Base-by-base conservation (phyloP, 2,888 invertebrate genomes). In the Drosophila hawaiiensis region DNA sequence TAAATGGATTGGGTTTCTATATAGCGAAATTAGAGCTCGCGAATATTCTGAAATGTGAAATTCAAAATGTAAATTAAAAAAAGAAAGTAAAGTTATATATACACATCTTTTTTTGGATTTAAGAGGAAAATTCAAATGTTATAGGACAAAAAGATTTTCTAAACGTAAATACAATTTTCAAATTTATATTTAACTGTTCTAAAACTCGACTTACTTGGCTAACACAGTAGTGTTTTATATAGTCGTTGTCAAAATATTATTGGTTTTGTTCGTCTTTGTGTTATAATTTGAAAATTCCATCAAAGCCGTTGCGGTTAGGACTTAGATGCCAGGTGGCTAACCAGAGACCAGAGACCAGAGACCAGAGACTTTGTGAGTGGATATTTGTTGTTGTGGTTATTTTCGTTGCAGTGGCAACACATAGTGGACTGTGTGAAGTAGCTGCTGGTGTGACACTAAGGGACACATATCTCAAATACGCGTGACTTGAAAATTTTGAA, bases 251-350 rank as follows among this genome's bases (percentile, higher is more conserved):
- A 2, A 19, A 19, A 12, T 25, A 25, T 16, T 50, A 25, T 19
- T 43, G 35, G 54, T 52, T 64, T 59, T 39, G 28, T 25, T 37
- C 49, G 37, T 41, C 54, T 31, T 66, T 54, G 64, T 41, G 37
- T 43, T 68, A 55, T 16, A 25, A 25, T 47, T 22, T 65, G 65
- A 69, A 54, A 86, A 85, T 86, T 77, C 89, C 76, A 73, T 80
- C 80, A 82, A 72, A 80, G 77, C 74, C 62, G 53, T 59, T 68
- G 74, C 64, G 68, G 68, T 63, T 69, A 66, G 68, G 56, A 63
- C 68, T 61, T 54, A 55, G 68, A 61, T 43, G 55, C 54, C 68
- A 71, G 63, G 50, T 58, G 67, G 50, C 47, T 49, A 55, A 19
- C 28, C 39, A 33, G 56, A 58, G 59, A 62, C 28, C 39, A 33